phyloP scores from a whole-genome alignment of 2,113 vertebrate genomes.

The Melospiza georgiana region DNA sequence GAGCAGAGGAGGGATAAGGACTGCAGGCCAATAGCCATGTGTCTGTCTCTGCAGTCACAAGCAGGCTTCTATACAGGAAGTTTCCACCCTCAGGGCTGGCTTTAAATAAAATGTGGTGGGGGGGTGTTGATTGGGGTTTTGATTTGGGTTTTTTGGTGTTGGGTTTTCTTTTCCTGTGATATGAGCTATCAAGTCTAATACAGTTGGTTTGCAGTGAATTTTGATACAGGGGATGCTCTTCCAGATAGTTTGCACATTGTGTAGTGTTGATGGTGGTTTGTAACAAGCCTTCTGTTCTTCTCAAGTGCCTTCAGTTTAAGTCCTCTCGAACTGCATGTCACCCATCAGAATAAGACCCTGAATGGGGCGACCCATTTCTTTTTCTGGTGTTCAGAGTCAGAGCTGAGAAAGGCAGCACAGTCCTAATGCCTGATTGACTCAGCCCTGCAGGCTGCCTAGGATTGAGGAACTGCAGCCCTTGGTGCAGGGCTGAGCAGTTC shows the following conservation, averaged over 20 bases:
- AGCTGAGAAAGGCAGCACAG: not conserved
- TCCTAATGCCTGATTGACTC: not conserved
- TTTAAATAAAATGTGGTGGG: not conserved
- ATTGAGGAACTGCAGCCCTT: not conserved
- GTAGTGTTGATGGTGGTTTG: not conserved
- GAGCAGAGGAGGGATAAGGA: not conserved
- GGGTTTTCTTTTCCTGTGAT: not conserved
- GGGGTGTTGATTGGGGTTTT: not conserved
- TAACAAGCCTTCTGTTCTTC: not conserved
- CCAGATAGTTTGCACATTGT: not conserved
- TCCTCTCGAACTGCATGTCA: not conserved
- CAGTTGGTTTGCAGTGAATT: not conserved
- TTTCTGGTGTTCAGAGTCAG: not conserved
- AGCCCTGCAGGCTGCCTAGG: not conserved
- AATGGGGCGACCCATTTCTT: not conserved
- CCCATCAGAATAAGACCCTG: not conserved
- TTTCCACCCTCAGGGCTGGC: not conserved
- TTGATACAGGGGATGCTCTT: not conserved
- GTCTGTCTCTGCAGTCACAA: not conserved
- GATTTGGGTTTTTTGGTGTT: not conserved
- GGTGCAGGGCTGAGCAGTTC: not conserved
- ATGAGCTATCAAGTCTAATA: not conserved
- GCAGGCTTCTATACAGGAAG: not conserved
- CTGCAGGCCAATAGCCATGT: not conserved
- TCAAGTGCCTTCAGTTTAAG: not conserved